phyloP scores from a whole-genome alignment of 2,797 vertebrate genomes.

The Ceryle rudis region DNA sequence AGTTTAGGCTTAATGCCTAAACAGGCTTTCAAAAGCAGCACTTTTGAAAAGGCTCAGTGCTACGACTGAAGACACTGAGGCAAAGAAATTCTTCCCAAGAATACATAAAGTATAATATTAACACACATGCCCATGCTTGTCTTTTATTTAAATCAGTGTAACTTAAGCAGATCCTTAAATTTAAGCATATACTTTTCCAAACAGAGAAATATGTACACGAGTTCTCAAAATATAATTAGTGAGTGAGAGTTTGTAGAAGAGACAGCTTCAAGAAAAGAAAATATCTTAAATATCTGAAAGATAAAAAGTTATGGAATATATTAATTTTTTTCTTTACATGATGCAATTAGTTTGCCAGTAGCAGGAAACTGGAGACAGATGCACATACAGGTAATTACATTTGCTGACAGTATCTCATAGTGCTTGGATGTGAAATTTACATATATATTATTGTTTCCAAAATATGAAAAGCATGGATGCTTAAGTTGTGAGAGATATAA shows the following conservation, averaged over 20 bases:
- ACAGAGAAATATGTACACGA: neutral
- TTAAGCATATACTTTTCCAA: neutral
- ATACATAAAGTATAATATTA: neutral
- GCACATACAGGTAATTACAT: constrained; percentile 23
- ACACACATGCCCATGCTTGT: neutral
- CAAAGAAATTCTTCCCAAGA: neutral
- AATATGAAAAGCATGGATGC: constrained; percentile 21
- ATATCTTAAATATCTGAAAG: neutral
- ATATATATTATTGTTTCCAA: constrained; percentile 55
- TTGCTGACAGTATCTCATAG: neutral
- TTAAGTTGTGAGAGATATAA: constrained; percentile 9
- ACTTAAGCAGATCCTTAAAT: neutral
- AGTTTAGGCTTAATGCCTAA: neutral
- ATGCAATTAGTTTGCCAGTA: constrained; percentile 20
- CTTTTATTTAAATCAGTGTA: neutral
- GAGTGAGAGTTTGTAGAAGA: neutral
- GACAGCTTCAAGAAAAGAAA: neutral
- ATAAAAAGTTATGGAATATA: neutral
- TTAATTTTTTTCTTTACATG: neutral
- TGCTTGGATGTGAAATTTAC: constrained; percentile 32
- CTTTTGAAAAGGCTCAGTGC: neutral
- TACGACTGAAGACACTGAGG: neutral
- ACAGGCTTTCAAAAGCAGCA: neutral
- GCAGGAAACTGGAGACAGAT: neutral
- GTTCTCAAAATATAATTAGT: neutral